Evolutionary conservation across 35 echinoderm and acorn worm species (phyloP), one percentile per base, ranked within the genome.

Genomic region (Eucidaris tribuloides): DNA sequence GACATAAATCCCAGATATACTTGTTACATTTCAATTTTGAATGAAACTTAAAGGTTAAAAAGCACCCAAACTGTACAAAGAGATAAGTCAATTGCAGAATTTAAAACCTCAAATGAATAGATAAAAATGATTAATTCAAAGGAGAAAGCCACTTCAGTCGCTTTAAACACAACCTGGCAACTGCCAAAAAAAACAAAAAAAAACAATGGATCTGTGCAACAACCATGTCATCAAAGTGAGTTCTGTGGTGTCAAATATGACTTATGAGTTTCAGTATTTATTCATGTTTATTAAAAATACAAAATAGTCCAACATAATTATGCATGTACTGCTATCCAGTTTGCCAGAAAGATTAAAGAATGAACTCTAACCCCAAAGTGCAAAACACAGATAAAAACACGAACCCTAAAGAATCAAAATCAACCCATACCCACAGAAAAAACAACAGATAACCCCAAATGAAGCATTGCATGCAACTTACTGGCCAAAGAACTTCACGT

Each of bases 401-500:
- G 48, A 54, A 54, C 13, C 48, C n/a, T 13, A 13, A 54, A 54
- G 0, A 2, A 54, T n/a, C 13, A n/a, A 17, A 54, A n/a, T n/a
- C 48, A 17, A n/a, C 13, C 13, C 13, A 17, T 17, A 54, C 48
- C 13, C 13, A 54, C n/a, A 54, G 13, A 54, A 54, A 60, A 79
- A 28, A 0, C 2, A 20, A 3, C 33, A 23, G 3, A 13, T 19
- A 27, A 4, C 20, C 30, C 31, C 68, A 79, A 3, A 14, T 5
- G 9, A 19, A 86, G n/a, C 4, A 58, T 4, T 23, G 4, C 17
- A 14, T 71, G 27, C 23, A 35, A 93, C 94, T 97, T 82, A 97
- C 94, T 42, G 90, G 90, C 82, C 79, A 88, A 25, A 97, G 52
- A 22, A 97, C 83, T 83, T 97, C 85, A 60, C 71, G 77, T 25